Evolutionary conservation across 2,888 invertebrate species (phyloP), one percentile per base, ranked within the genome.

Genomic region (Callimorpha dominula): DNA sequence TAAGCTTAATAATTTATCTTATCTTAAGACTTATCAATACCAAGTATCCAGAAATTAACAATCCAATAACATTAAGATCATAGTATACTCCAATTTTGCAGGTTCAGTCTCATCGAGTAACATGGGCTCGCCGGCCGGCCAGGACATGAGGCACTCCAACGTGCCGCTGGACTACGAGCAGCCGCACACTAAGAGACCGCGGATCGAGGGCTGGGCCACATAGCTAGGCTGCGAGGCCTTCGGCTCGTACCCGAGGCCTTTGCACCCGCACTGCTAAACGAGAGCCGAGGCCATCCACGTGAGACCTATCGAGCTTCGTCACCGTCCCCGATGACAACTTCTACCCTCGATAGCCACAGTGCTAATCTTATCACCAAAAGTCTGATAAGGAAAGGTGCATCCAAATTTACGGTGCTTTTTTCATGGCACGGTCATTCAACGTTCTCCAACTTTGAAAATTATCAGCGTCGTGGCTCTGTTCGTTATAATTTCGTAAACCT

Each of bases 201-300:
- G 99, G 93, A 97, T 99, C 91, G 99, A 99, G 91, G 97, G 98
- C 78, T 99, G 99, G 99, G 97, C 98, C 93, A 98, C 98, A 97
- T 98, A 98, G 98, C 97, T 94, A 92, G 92, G 92, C 93, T 89
- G 91, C 79, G 94, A 95, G 93, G 95, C 93, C 95, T 95, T 93
- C 92, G 95, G 95, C 78, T 83, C 92, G 74, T 94, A 93, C 88
- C 94, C 95, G 89, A 94, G 94, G 95, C 95, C 95, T 87, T 87
- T 95, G 80, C 94, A 95, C 88, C 95, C 95, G 92, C 95, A 95
- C 95, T 95, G 95, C 94, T 95, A 92, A 87, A 83, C 83, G 84
- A 87, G 81, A 78, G 74, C 76, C 84, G 82, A 78, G 69, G 81
- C 74, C 82, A 78, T 83, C 81, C 79, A 82, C 79, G 81, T 80